Evolutionary conservation across 2,888 invertebrate species (phyloP), one percentile per base, ranked within the genome.

Genomic region (Meteorus colon): DNA sequence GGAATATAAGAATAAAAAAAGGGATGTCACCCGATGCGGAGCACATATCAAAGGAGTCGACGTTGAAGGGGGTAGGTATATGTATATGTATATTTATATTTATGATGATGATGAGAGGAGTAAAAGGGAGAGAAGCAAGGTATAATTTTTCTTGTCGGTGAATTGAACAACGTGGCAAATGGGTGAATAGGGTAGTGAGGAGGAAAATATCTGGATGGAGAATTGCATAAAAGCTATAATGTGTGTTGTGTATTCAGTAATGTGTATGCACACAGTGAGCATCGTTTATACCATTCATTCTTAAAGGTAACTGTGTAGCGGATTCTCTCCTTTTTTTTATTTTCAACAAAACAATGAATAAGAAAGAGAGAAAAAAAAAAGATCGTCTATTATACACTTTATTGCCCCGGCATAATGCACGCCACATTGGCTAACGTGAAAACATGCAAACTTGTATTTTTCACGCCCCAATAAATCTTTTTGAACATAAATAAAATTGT

Each of bases 11-110:
- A 66, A 66, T 31, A 6, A 62, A n/a, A 62, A 69, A 69, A 69
- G 31, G 51, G 31, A 62, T 71, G 71, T 71, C 71, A 71, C 37
- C 62, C 59, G 71, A 71, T 71, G 71, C 71, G 60, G 60, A 8
- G 8, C 55, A 60, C 24, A 24, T 59, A 71, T 71, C 71, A 71
- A 71, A 71, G 59, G 71, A 71, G 37, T 55, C 16, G 63, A 63
- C 63, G 31, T 63, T 31, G 5, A 63, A 31, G 31, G 31, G 31
- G 31, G 10, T 19, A 55, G 4, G 10, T 19, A 19, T 10, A 55
- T 6, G n/a, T 48, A 48, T n/a, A 48, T 45, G n/a, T 55, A 19
- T 19, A 55, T 41, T 41, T 41, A 41, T 41, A 41, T 41, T 41
- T 41, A 41, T 41, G 41, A 41, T 41, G 41, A 41, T 41, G 41